Evolutionary conservation across 1,140 invertebrate genomes (phyloP).

Genomic region (Theocolax elegans): DNA sequence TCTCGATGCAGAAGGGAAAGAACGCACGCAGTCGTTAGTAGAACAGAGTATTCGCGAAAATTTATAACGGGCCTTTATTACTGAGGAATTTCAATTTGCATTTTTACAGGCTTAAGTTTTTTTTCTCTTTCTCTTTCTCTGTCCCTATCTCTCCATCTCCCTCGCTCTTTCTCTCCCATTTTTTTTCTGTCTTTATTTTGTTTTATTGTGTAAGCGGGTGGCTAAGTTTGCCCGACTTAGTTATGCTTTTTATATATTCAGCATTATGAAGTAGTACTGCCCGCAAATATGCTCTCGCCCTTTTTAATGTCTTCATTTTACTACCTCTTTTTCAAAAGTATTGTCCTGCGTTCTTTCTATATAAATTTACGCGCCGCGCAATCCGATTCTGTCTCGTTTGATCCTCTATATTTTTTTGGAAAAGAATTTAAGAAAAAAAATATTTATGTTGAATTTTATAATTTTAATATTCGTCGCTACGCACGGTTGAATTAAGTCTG

Average conservation of each 20-base stretch:
- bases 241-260: constrained; percentile 3
- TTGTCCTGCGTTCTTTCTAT: too few species aligned
- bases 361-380: too few species aligned
- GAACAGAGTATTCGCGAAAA: neutral
- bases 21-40: constrained; percentile 13
- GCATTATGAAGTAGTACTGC: constrained; percentile 1
- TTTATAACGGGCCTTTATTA: constrained; percentile 31
- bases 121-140: too few species aligned
- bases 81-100: constrained; percentile 34
- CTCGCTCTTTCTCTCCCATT: too few species aligned
- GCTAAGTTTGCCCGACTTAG: neutral
- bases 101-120: constrained; percentile 5
- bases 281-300: constrained; percentile 21
- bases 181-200: too few species aligned
- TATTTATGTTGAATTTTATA: too few species aligned
- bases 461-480: too few species aligned
- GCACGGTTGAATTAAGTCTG: too few species aligned
- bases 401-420: too few species aligned
- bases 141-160: too few species aligned
- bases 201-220: neutral
- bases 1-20: neutral
- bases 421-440: too few species aligned
- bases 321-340: neutral
- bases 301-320: constrained; percentile 1
- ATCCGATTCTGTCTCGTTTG: too few species aligned